These are phyloP conservation scores for Vulpes ferrilata DNA, from an alignment of 2,113 vertebrate genomes.

Conservation along the genomic window DNA sequence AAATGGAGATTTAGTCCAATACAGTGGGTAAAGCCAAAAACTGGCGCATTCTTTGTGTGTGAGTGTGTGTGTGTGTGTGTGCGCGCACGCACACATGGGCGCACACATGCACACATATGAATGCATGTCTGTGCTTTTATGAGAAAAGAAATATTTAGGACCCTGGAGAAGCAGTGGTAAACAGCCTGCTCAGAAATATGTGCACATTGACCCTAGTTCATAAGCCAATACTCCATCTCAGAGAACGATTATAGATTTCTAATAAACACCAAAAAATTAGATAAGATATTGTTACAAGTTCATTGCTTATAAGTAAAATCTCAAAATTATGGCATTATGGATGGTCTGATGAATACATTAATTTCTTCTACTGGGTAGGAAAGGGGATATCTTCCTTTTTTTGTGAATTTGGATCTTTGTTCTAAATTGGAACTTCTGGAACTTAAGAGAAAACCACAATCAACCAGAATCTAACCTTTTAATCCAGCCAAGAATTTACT, in stretches of 20 bases:
- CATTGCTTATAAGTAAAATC: neutral
- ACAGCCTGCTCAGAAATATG: neutral
- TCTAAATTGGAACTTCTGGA: neutral
- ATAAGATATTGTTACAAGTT: neutral
- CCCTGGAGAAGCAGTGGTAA: neutral
- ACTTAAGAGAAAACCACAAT: neutral
- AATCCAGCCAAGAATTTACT: slow-evolving; percentile 41
- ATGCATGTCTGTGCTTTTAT: neutral
- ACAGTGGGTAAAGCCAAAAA: neutral
- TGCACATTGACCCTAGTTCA: neutral
- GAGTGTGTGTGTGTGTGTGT: neutral
- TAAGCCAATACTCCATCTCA: neutral
- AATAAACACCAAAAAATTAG: neutral
- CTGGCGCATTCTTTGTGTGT: neutral
- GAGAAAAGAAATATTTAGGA: neutral
- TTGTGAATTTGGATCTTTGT: neutral
- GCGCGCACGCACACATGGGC: too few relatives aligned
- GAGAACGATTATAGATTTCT: neutral
- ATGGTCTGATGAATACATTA: neutral
- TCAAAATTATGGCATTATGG: neutral
- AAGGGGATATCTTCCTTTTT: neutral
- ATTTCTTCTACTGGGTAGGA: neutral
- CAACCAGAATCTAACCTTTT: slow-evolving; percentile 14
- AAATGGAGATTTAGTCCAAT: neutral
- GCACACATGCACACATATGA: neutral